Base-by-base conservation (phyloP, 2,113 vertebrate genomes). In the Catharus fuscescens region DNA sequence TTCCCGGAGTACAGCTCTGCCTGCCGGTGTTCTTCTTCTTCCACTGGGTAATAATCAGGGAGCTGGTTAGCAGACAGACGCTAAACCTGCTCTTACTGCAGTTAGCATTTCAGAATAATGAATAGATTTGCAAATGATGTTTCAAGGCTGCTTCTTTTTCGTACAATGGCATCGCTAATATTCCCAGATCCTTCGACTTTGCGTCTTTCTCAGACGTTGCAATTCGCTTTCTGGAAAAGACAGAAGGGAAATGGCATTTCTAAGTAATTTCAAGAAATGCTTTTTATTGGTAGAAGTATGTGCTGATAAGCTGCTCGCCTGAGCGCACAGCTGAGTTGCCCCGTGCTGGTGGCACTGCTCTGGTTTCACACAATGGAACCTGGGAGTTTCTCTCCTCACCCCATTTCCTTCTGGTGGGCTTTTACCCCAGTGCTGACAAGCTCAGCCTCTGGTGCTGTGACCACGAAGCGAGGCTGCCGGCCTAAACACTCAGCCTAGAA, bases 141-240 rank as follows among this genome's bases (percentile, higher is more conserved):
- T 97, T 97, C 94, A 83, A 90, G 95, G 73, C 94, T 90, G 90
- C 85, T 96, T 92, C 83, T 92, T 85, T 90, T 66, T 66, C 93
- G 71, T 96, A 96, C 97, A 97, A 97, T 93, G 89, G 97, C 95
- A 90, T 94, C 11, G 47, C 96, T 97, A 92, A 97, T 94, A 94
- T 96, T 96, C 50, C 88, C 32, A 67, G 88, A 64, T 86, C 86
- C 70, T 97, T 95, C 91, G 97, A 95, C 87, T 95, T 91, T 21
- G 81, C 69, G 64, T 80, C 76, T 93, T 79, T 59, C 74, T 78
- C 85, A 32, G 47, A 66, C 9, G 38, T 18, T 86, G 71, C 87
- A 45, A 42, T 86, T 86, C 36, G 23, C 67, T 88, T 92, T 70
- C 77, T 23, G 60, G 47, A 34, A 60, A 83, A 70, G 44, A 45